Conservation (phyloP, 2,113 vertebrate genomes). For the Numenius arquata region DNA sequence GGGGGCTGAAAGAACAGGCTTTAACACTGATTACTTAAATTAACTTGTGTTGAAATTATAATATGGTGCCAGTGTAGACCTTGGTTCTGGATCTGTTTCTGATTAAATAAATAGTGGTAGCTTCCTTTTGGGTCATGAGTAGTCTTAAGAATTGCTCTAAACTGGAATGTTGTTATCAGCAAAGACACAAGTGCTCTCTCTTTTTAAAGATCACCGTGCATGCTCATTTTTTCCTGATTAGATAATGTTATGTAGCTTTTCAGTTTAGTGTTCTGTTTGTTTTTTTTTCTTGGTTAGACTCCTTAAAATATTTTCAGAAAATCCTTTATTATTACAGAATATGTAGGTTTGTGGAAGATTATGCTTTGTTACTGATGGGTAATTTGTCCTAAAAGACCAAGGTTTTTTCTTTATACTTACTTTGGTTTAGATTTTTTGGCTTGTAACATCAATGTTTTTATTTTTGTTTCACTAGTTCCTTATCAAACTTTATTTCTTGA, state of each 20-base stretch:
- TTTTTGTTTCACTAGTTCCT: neutral
- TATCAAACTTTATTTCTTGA: neutral
- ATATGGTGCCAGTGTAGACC: neutral
- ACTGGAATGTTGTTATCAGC: neutral
- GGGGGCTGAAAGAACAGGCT: neutral
- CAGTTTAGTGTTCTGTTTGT: neutral
- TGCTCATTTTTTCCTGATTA: neutral
- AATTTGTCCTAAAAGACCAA: neutral
- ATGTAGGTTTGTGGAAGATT: neutral
- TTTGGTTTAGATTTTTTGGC: neutral
- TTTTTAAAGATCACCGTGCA: neutral
- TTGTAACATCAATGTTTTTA: neutral
- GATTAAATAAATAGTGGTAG: neutral
- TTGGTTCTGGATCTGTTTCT: neutral
- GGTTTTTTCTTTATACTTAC: neutral
- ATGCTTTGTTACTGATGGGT: neutral
- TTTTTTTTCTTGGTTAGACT: neutral
- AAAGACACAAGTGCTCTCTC: neutral
- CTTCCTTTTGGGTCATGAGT: neutral
- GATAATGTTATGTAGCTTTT: neutral
- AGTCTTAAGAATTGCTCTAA: neutral
- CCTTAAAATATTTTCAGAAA: neutral
- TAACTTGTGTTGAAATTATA: neutral
- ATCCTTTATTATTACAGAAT: neutral
- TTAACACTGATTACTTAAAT: neutral